Percentiles rank a stretch among this genome's conserved stretches.
Evolutionary conservation across 1,140 invertebrate species (phyloP).

Genomic region (Drosophila sturtevanti): DNA sequence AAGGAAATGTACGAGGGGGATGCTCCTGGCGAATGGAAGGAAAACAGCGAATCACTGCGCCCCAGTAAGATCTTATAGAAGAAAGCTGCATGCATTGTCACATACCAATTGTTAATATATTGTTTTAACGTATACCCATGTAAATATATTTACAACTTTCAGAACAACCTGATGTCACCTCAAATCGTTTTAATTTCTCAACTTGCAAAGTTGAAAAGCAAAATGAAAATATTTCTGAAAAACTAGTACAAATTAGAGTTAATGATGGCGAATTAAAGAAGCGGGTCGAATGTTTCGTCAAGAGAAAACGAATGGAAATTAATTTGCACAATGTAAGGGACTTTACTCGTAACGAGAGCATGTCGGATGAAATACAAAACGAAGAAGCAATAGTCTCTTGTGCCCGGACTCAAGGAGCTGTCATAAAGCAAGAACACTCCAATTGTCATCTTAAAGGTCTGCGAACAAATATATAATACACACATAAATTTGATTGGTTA

Average conservation of each 20-base stretch:
- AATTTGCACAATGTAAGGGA: slow-evolving; percentile 87
- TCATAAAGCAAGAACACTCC: slow-evolving; percentile 86
- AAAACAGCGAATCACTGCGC: slow-evolving; percentile 92
- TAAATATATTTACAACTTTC: slow-evolving; percentile 30
- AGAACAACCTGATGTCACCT: slow-evolving; percentile 23
- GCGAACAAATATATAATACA: background rate
- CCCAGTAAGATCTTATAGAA: slow-evolving; percentile 66
- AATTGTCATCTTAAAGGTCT: slow-evolving; percentile 89
- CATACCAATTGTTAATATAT: slow-evolving; percentile 19
- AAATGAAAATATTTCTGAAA: slow-evolving; percentile 76
- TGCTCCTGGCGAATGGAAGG: slow-evolving; percentile 86
- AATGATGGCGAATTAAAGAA: slow-evolving; percentile 84
- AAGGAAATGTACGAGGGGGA: slow-evolving; percentile 93
- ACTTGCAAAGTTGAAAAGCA: slow-evolving; percentile 68
- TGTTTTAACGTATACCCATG: slow-evolving; percentile 15
- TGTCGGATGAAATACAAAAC: background rate
- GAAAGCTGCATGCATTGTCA: slow-evolving; percentile 4
- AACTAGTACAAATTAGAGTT: slow-evolving; percentile 85
- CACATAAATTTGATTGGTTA: too few species aligned
- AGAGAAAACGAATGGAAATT: slow-evolving; percentile 86
- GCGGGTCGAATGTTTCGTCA: slow-evolving; percentile 86
- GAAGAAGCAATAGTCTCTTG: slow-evolving; percentile 83
- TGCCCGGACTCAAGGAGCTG: slow-evolving; percentile 87
- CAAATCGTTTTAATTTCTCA: slow-evolving; percentile 55
- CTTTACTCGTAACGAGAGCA: slow-evolving; percentile 83